Conservation (phyloP, 2,888 invertebrate species). For the Leptothorax acervorum region DNA sequence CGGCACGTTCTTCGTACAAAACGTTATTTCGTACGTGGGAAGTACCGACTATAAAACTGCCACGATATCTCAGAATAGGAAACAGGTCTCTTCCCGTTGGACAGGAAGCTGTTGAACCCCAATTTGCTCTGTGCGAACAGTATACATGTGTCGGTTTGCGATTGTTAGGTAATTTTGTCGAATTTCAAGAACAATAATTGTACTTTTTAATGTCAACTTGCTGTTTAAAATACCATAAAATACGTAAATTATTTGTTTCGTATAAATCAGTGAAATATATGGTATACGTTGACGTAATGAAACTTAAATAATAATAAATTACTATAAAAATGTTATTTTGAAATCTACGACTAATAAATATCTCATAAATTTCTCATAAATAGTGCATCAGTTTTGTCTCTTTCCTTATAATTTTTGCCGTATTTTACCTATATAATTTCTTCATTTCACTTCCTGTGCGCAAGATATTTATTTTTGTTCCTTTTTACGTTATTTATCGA, state of each 20-base stretch:
- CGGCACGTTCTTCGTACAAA: conserved; percentile 72
- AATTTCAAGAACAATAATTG: background rate
- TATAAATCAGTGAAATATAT: background rate
- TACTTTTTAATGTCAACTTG: background rate
- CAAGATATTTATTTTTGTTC: background rate
- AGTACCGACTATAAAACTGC: conserved; percentile 73
- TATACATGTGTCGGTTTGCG: conserved; percentile 26
- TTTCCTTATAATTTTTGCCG: background rate
- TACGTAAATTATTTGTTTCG: background rate
- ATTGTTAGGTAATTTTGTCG: background rate
- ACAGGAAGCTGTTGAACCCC: conserved; percentile 70
- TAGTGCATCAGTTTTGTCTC: background rate
- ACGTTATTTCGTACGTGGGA: conserved; percentile 74
- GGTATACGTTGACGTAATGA: background rate
- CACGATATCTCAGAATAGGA: conserved; percentile 70
- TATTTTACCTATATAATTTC: background rate
- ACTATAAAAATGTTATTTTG: background rate
- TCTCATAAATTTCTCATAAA: background rate
- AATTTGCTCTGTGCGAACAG: conserved; percentile 50
- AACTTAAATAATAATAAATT: conserved; percentile 7
- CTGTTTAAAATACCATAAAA: background rate
- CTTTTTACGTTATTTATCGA: background rate
- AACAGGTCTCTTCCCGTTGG: conserved; percentile 68
- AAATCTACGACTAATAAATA: background rate
- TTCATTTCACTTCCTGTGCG: background rate